Conservation (phyloP, 2,888 invertebrate genomes). For the Erebia palarica region DNA sequence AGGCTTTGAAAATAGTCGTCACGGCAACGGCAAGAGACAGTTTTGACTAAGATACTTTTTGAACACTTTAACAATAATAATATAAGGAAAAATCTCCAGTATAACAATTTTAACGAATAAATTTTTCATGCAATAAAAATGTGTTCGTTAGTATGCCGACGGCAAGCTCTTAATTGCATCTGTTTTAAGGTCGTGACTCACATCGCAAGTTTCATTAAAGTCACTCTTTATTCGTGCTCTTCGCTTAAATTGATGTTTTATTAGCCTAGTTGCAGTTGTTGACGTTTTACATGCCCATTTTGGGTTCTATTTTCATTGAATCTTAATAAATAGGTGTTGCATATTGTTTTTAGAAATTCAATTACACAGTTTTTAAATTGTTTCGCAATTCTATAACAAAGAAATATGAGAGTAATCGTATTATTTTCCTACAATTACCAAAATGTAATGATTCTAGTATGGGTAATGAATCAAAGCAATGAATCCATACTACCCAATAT, state of each 20-base stretch:
- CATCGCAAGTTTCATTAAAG: slow-evolving; percentile 50
- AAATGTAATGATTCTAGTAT: neutral
- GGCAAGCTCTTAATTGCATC: slow-evolving; percentile 70
- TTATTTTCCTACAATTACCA: neutral
- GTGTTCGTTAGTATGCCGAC: slow-evolving; percentile 62
- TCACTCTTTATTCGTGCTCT: slow-evolving; percentile 31
- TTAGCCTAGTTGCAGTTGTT: slow-evolving; percentile 6
- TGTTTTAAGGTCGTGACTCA: slow-evolving; percentile 66
- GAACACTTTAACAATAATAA: neutral
- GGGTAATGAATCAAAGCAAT: neutral
- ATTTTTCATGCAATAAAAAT: slow-evolving; percentile 45
- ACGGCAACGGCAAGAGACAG: neutral
- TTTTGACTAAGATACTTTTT: neutral
- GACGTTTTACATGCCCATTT: neutral
- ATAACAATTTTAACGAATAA: neutral
- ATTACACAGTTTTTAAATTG: too few relatives aligned
- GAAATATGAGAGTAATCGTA: neutral
- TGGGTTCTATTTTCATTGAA: slow-evolving; percentile 1
- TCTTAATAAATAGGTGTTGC: too few relatives aligned
- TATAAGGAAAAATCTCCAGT: neutral
- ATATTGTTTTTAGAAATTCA: too few relatives aligned
- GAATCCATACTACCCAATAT: neutral
- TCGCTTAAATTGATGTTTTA: slow-evolving; percentile 33
- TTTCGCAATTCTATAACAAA: neutral
- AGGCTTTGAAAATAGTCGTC: too few relatives aligned